These are phyloP conservation scores for Pelvicachromis taeniatus DNA, from an alignment of 2,113 vertebrate species.

Conservation along the genomic window DNA sequence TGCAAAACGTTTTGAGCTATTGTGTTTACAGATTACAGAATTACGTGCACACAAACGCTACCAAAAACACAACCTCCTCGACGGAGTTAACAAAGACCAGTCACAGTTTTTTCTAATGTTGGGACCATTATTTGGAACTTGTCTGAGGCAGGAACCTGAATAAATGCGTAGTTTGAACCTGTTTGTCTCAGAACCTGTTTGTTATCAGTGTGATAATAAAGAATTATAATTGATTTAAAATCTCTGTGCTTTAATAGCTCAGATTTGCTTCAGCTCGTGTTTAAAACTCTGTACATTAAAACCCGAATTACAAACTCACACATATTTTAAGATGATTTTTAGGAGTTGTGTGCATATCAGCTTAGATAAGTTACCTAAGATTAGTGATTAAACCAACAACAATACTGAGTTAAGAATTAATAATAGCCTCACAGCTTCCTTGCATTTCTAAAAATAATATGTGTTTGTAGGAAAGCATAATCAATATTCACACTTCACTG, in stretches of 20 bases:
- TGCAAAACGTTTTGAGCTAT: background rate
- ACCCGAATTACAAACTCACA: background rate
- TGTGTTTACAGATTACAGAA: background rate
- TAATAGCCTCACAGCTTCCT: background rate
- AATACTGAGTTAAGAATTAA: background rate
- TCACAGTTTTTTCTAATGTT: background rate
- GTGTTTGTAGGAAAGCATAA: background rate
- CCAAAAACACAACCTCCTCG: background rate
- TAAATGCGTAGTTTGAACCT: background rate
- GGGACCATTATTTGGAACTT: background rate
- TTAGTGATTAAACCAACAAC: background rate
- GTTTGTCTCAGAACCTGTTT: too few species aligned
- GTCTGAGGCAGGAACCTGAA: rapidly evolving
- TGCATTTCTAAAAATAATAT: background rate
- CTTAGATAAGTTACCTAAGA: background rate
- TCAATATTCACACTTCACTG: background rate
- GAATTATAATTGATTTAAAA: background rate
- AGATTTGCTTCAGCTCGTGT: background rate
- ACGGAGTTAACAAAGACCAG: background rate
- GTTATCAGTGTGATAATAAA: background rate
- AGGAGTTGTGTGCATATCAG: background rate
- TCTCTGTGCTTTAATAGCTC: background rate
- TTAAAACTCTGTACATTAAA: background rate
- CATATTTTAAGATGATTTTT: background rate
- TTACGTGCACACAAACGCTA: background rate